Conservation (phyloP, 2,113 vertebrate genomes). For the Catharus bicknelli region DNA sequence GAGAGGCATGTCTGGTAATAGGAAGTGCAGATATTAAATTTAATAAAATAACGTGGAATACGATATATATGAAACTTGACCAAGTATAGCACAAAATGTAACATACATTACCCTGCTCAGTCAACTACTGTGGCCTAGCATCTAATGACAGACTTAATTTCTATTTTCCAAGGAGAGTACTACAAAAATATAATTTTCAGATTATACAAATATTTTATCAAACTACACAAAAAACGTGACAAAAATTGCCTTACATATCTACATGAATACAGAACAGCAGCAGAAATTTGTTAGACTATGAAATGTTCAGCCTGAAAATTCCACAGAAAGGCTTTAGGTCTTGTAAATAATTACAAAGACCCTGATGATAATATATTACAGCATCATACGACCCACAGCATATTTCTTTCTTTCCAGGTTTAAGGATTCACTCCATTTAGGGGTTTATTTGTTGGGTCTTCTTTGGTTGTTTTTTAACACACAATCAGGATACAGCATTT, state of each 20-base stretch:
- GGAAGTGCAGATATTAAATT: slow-evolving; percentile 94
- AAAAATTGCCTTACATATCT: slow-evolving; percentile 50
- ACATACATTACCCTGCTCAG: slow-evolving; percentile 79
- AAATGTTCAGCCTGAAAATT: slow-evolving; percentile 27
- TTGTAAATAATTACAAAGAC: slow-evolving; percentile 64
- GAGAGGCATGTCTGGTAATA: slow-evolving; percentile 93
- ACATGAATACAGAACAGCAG: slow-evolving; percentile 29
- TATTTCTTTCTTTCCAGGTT: slow-evolving; percentile 21
- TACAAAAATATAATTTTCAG: slow-evolving; percentile 74
- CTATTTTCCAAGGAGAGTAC: slow-evolving; percentile 74
- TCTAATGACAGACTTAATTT: slow-evolving; percentile 80
- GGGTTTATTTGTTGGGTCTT: background rate
- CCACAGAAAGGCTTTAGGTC: slow-evolving; percentile 45
- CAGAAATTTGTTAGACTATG: slow-evolving; percentile 41
- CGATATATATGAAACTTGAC: slow-evolving; percentile 86
- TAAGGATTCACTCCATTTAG: background rate
- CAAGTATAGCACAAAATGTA: slow-evolving; percentile 77
- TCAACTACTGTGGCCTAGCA: slow-evolving; percentile 78
- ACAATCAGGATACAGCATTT: slow-evolving; percentile 8
- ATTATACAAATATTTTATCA: slow-evolving; percentile 80
- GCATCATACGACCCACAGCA: background rate
- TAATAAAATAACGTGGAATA: slow-evolving; percentile 93
- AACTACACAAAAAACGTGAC: slow-evolving; percentile 57
- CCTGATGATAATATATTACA: background rate
- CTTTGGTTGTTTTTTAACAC: background rate